Evolutionary conservation across 2,797 vertebrate species (phyloP).

Genomic region (Periophthalmus magnuspinnatus): DNA sequence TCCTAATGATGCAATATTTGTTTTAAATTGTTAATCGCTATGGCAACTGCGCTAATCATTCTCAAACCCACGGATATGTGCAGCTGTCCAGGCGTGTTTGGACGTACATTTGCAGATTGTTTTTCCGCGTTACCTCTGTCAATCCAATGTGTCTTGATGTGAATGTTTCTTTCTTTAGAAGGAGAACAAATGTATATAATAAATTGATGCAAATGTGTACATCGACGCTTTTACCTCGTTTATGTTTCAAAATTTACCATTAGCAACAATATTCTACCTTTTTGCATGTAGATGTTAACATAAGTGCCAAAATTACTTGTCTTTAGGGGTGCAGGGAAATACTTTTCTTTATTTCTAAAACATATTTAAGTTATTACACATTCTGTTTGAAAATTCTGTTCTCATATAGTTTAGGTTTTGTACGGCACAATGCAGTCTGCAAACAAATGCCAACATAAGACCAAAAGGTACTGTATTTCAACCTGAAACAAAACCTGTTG

Average conservation of each 20-base stretch:
- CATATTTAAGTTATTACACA: constrained; percentile 62
- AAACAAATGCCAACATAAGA: constrained; percentile 20
- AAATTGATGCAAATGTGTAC: too few relatives aligned
- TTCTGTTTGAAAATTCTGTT: constrained; percentile 43
- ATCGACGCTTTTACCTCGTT: too few relatives aligned
- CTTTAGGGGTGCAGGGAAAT: constrained; percentile 26
- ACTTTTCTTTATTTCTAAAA: constrained; percentile 69
- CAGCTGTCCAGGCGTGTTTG: not conserved
- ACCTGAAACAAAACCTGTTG: constrained; percentile 12
- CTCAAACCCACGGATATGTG: too few relatives aligned
- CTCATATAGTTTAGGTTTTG: constrained; percentile 35
- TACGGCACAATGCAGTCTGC: constrained; percentile 54
- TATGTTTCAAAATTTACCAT: not conserved
- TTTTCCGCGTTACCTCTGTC: not conserved
- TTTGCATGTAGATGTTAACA: not conserved
- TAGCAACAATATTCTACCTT: not conserved
- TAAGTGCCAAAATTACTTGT: not conserved
- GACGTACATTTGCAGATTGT: not conserved
- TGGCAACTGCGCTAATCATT: too few relatives aligned
- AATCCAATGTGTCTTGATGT: not conserved
- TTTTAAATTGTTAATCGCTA: too few relatives aligned
- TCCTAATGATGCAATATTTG: too few relatives aligned
- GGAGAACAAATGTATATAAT: not conserved
- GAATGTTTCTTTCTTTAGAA: not conserved
- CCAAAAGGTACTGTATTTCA: constrained; percentile 5